Percentiles rank a stretch among this genome's conserved stretches.
phyloP scores from a whole-genome alignment of 2,113 vertebrate genomes.

The Collichthys lucidus region DNA sequence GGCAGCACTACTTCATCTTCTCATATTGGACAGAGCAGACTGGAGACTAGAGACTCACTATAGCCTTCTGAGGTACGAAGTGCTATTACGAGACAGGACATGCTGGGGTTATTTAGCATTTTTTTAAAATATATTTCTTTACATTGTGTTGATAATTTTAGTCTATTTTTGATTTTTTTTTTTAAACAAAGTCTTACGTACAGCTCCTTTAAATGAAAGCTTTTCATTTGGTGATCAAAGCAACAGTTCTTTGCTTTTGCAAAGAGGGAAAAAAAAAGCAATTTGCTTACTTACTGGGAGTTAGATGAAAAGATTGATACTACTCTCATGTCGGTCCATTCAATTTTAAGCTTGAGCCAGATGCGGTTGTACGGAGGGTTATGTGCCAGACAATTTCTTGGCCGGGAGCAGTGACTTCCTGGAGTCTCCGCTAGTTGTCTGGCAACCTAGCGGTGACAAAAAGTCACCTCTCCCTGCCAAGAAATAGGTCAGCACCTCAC shows the following conservation, averaged over 20 bases:
- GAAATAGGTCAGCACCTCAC: slow-evolving; percentile 11
- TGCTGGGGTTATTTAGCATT: too few relatives aligned
- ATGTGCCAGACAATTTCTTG: slow-evolving; percentile 33
- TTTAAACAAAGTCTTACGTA: too few relatives aligned
- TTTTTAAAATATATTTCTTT: too few relatives aligned
- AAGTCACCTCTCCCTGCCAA: slow-evolving; percentile 27
- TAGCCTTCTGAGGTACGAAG: too few relatives aligned
- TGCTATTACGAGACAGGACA: too few relatives aligned
- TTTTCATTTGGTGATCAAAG: slow-evolving; percentile 1
- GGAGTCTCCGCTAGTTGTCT: slow-evolving; percentile 26
- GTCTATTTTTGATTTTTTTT: too few relatives aligned
- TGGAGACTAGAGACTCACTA: too few relatives aligned
- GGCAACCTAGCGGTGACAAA: slow-evolving; percentile 21
- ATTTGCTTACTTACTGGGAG: slow-evolving; percentile 10
- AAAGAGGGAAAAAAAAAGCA: not conserved
- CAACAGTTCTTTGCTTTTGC: not conserved
- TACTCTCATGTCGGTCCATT: slow-evolving; percentile 19
- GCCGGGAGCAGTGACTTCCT: slow-evolving; percentile 23
- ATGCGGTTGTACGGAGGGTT: not conserved
- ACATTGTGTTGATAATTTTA: too few relatives aligned
- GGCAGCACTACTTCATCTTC: too few relatives aligned
- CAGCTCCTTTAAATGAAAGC: not conserved
- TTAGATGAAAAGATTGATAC: slow-evolving; percentile 19
- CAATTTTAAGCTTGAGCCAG: slow-evolving; percentile 1
- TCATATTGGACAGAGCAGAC: too few relatives aligned